phyloP scores from a whole-genome alignment of 2,888 invertebrate species.

The Melinaea menophilus region DNA sequence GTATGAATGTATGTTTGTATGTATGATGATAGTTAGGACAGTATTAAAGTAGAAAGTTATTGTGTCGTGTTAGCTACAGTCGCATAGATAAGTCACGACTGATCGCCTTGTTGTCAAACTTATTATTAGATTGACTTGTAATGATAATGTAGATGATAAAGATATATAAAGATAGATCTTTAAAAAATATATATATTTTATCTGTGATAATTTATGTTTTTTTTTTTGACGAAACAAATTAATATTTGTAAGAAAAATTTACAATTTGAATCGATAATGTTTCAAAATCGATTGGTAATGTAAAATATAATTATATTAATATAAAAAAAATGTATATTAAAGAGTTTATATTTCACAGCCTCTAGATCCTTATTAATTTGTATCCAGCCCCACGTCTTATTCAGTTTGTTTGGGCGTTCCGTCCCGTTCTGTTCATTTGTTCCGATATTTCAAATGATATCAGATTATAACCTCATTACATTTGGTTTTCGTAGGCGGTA shows the following conservation, averaged over 20 bases:
- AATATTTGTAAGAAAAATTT: too few species aligned
- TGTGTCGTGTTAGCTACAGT: slow-evolving; percentile 55
- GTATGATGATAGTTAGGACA: slow-evolving; percentile 58
- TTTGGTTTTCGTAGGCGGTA: slow-evolving; percentile 56
- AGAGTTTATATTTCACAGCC: background rate
- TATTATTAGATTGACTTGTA: slow-evolving; percentile 41
- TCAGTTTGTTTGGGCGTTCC: slow-evolving; percentile 51
- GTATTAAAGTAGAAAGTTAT: slow-evolving; percentile 59
- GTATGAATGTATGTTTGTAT: slow-evolving; percentile 31
- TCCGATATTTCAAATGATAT: slow-evolving; percentile 56
- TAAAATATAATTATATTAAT: too few species aligned
- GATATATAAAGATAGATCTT: too few species aligned
- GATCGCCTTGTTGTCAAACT: slow-evolving; percentile 54
- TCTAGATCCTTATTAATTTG: slow-evolving; percentile 8
- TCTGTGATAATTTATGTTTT: too few species aligned
- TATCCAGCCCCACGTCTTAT: slow-evolving; percentile 37
- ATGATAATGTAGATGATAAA: slow-evolving; percentile 13
- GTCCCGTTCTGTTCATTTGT: slow-evolving; percentile 51
- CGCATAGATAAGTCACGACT: slow-evolving; percentile 55
- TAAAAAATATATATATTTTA: too few species aligned
- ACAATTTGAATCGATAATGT: too few species aligned
- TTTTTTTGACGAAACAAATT: too few species aligned
- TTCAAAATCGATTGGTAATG: too few species aligned
- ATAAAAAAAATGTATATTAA: background rate
- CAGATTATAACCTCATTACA: slow-evolving; percentile 64